A percentile compares a stretch with the other conserved stretches of the same genome.
Evolutionary conservation across 2,888 invertebrate genomes (phyloP).

Genomic region (Drosophila stalkeri): DNA sequence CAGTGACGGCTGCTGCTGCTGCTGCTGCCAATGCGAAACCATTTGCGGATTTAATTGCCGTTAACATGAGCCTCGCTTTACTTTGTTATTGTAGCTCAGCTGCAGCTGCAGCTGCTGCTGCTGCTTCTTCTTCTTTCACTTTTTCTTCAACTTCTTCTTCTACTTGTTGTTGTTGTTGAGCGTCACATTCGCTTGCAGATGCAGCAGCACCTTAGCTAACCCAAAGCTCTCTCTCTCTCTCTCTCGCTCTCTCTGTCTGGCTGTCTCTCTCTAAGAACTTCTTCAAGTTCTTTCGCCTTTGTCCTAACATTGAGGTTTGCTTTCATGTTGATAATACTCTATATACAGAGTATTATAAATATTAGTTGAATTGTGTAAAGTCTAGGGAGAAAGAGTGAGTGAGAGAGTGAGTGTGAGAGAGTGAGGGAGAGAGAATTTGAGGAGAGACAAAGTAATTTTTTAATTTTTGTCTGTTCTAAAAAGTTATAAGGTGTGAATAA

Average conservation of each 20-base stretch:
- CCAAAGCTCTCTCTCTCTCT: background rate
- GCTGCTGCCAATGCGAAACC: constrained; percentile 66
- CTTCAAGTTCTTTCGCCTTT: constrained; percentile 9
- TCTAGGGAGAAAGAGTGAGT: background rate
- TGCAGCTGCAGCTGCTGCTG: constrained; percentile 10
- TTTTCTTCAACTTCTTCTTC: background rate
- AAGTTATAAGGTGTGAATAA: too few relatives aligned
- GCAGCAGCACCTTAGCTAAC: background rate
- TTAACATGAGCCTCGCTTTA: constrained; percentile 70
- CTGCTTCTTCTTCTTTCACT: constrained; percentile 7
- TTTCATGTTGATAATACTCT: background rate
- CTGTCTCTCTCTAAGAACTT: background rate
- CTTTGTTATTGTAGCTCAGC: constrained; percentile 48
- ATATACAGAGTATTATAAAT: background rate
- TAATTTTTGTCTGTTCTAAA: too few relatives aligned
- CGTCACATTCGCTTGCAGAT: constrained; percentile 5
- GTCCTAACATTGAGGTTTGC: constrained; percentile 8
- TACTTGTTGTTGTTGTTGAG: constrained; percentile 27
- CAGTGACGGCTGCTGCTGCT: constrained; percentile 49
- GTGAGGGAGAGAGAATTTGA: background rate
- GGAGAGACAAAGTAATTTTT: background rate
- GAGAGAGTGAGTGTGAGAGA: background rate
- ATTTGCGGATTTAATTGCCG: constrained; percentile 82
- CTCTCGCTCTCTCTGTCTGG: background rate
- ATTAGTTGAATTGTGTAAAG: background rate